Percentiles rank a stretch among this genome's conserved stretches.
Conservation (phyloP, 35 echinoderm and acorn worm species). For the Eucidaris tribuloides region DNA sequence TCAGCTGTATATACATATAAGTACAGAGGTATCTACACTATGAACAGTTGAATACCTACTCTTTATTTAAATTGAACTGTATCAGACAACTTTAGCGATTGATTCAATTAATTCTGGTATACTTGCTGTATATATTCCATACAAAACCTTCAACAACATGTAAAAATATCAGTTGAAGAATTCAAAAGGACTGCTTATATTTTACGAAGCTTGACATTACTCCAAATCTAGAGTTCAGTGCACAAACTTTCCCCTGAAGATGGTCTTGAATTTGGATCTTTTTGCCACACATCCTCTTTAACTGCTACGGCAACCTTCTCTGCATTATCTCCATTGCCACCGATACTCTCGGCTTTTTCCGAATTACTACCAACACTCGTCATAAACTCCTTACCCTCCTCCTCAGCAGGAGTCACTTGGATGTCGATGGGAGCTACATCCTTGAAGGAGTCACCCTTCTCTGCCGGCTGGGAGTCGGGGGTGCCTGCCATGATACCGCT, state of each 20-base stretch:
- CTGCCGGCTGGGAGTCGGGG: neutral
- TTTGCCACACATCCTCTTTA: neutral
- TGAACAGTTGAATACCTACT: too few relatives aligned
- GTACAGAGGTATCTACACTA: too few relatives aligned
- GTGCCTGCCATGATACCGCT: constrained; percentile 15
- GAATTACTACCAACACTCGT: neutral
- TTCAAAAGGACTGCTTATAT: too few relatives aligned
- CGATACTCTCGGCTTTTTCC: neutral
- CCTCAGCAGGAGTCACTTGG: constrained; percentile 4
- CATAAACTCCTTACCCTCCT: neutral
- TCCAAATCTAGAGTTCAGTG: constrained; percentile 4
- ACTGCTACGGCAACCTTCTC: neutral
- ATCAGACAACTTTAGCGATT: too few relatives aligned
- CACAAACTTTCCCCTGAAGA: neutral
- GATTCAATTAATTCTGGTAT: too few relatives aligned
- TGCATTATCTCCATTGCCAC: neutral
- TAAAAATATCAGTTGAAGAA: too few relatives aligned
- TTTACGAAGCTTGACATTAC: too few relatives aligned
- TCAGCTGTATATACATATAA: too few relatives aligned
- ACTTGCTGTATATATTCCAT: too few relatives aligned
- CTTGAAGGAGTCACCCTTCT: neutral
- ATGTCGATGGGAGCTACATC: neutral
- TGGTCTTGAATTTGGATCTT: constrained; percentile 15
- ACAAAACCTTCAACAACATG: too few relatives aligned
- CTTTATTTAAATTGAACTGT: too few relatives aligned